Conservation (phyloP, 92 coral and sea anemone genomes). For the Porites divaricata region DNA sequence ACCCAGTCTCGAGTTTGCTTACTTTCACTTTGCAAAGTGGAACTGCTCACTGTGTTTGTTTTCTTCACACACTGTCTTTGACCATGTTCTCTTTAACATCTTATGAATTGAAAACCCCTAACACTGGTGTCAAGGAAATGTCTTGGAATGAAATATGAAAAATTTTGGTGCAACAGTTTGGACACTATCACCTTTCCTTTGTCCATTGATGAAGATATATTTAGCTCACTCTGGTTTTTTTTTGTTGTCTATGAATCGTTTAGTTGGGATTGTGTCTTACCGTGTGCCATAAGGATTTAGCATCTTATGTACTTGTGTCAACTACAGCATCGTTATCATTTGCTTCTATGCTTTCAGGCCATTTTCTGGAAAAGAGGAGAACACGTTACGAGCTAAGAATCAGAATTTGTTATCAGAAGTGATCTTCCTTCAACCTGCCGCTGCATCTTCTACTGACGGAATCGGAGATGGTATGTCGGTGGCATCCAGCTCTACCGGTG, state of each 20-base stretch:
- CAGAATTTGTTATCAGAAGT: conserved; percentile 94
- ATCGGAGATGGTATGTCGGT: no score
- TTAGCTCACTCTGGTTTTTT: no score
- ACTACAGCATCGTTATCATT: neutral
- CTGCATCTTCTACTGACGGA: neutral
- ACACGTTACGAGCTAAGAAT: conserved; percentile 74
- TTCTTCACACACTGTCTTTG: no score
- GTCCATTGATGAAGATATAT: no score
- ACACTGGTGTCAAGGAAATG: no score
- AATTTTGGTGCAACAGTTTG: no score
- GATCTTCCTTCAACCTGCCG: conserved; percentile 75
- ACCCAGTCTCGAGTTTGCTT: no score
- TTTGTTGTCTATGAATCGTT: neutral
- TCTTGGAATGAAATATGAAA: no score
- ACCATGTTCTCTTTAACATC: no score
- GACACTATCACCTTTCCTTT: no score
- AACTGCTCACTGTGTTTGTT: neutral
- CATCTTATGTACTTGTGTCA: no score
- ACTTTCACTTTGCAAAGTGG: neutral
- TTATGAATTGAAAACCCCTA: no score
- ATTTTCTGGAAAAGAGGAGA: conserved; percentile 91
- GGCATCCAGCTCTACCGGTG: neutral
- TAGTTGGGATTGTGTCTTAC: neutral
- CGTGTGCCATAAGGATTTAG: neutral
- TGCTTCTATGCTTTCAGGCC: conserved; percentile 65